Evolutionary conservation across 2,888 invertebrate genomes (phyloP), one percentile per base, ranked within the genome.

Genomic region (Hirtodrosophila confusa): DNA sequence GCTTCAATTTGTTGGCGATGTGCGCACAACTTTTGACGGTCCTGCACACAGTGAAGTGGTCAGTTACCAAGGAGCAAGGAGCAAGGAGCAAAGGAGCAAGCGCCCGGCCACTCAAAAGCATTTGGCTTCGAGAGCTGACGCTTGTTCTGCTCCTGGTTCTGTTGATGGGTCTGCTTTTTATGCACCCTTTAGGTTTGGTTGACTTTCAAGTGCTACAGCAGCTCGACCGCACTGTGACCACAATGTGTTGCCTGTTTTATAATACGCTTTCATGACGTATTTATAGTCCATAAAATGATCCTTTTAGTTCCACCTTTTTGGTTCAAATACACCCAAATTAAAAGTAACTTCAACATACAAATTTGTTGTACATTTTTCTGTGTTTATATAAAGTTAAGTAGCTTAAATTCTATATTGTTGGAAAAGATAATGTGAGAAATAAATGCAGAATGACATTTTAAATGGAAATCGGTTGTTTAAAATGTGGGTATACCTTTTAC

Each of bases 121-220:
- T 49, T 58, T 60, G 49, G 45, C 53, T 69, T 69, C 53, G 57
- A 75, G 61, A 49, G 53, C 40, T n/a, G 36, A 12, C 23, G 33
- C 35, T 50, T 41, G 27, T 31, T 65, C 35, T 40, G 33, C 17
- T 33, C 8, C 33, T 31, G 31, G 4, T 3, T 31, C 31, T 31
- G 31, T 8, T 31, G 8, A 37, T 41, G 68, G 37, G 17, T 43
- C 37, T 35, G 45, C n/a, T 31, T 49, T 67, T 23, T 35, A 24
- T 37, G n/a, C 43, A 44, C 49, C 73, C 60, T 55, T 77, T 48
- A 29, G 68, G 51, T 66, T 48, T 66, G 31, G 56, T 62, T 73
- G 44, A 36, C 35, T 62, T 62, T 62, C 40, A 49, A 71, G 76
- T 9, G 53, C 29, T 49, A 40, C 31, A 50, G 31, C 51, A 57